A percentile compares a stretch with the other conserved stretches of the same genome.
Conservation (phyloP, 2,113 vertebrate genomes). For the Hyperoodon ampullatus region DNA sequence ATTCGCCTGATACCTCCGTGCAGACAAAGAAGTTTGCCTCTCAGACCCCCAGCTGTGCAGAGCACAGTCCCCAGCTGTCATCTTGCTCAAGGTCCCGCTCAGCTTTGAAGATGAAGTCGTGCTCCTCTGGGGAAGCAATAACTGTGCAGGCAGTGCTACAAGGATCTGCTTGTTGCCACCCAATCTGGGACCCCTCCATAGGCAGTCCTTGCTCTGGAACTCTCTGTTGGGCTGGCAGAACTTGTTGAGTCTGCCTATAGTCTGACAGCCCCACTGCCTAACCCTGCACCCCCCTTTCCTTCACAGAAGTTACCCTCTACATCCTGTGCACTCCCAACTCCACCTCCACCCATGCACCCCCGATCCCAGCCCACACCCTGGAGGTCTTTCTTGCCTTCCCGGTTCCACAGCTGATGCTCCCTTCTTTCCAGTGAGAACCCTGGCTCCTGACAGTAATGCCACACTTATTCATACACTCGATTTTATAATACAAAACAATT, state of each 20-base stretch:
- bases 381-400: not conserved
- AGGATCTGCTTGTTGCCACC: no score
- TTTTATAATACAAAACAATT: not conserved
- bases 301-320: not conserved
- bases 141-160: not conserved
- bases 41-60: not conserved
- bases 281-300: not conserved
- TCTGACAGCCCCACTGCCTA: not conserved
- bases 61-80: not conserved
- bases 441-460: not conserved
- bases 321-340: not conserved
- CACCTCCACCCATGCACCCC: not conserved
- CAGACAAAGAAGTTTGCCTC: not conserved
- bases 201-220: not conserved
- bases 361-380: no score
- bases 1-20: not conserved
- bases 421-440: not conserved
- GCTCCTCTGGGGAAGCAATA: not conserved
- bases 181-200: fast-evolving
- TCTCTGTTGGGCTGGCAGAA: not conserved
- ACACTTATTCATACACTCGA: not conserved
- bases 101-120: not conserved
- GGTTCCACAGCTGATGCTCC: not conserved
- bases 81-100: not conserved
- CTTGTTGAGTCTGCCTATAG: not conserved